Evolutionary conservation across 2,888 invertebrate genomes (phyloP), one percentile per base, ranked within the genome.

Genomic region (Ptycholaimellus sp.): DNA sequence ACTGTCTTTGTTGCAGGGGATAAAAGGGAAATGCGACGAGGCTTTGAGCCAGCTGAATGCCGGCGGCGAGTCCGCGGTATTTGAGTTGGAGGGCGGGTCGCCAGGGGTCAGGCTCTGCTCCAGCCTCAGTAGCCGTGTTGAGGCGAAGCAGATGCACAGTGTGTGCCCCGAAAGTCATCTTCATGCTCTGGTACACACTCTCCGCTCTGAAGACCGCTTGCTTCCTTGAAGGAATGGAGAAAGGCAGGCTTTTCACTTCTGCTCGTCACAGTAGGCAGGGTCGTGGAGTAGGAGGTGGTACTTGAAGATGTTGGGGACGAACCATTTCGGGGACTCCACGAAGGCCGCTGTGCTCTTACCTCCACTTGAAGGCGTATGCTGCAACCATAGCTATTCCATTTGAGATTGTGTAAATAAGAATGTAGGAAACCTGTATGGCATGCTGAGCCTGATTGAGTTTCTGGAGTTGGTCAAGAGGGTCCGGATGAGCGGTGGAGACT

Each of bases 201-300:
- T 76, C 76, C 37, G 82, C 80, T 58, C 82, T 83, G 50, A 33
- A 50, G 44, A 57, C 2, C 38, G 1, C n/a, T 25, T 36, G 13
- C 19, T 33, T 7, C 3, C 37, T 13, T 28, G 7, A 16, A 38
- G 23, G 17, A 27, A 28, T 35, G 11, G 13, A 16, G 11, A 27
- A n/a, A n/a, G n/a, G n/a, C n/a, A n/a, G n/a, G n/a, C 5, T 30
- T 30, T 14, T n/a, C 67, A 81, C 78, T 72, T 75, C 40, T 72
- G 70, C 50, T 72, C 70, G 51, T 80, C 69, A 31, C 72, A 72
- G 43, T 70, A 68, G 41, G 44, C 39, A 42, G 43, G 36, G 40
- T 56, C 90, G 63, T 87, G 81, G 37, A 90, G 54, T 34, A 93
- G 68, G 35, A 90, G 72, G 61, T 81, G 85, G 59, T 79, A 80